phyloP scores from a whole-genome alignment of 2,888 invertebrate species.

The Dorcus hopei region DNA sequence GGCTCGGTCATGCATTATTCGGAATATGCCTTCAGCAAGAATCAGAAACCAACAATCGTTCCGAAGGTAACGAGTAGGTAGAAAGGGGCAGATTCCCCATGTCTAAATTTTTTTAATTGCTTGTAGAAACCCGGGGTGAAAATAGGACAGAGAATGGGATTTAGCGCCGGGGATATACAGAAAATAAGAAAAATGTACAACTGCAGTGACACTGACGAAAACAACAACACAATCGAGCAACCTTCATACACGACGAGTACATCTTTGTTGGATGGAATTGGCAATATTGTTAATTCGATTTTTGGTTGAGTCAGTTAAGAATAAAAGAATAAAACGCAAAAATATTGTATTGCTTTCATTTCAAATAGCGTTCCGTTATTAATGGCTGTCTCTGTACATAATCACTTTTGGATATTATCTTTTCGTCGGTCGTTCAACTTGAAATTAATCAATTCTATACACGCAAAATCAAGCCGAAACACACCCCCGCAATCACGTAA shows the following conservation, averaged over 20 bases:
- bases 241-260: neutral
- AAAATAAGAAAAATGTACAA: conserved; percentile 77
- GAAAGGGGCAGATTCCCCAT: neutral
- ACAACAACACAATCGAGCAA: neutral
- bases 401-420: too few relatives aligned
- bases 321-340: too few relatives aligned
- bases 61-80: neutral
- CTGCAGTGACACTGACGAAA: conserved; percentile 45
- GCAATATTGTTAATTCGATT: conserved; percentile 9
- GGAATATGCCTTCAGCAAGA: conserved; percentile 69
- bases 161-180: conserved; percentile 67
- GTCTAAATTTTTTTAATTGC: neutral
- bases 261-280: conserved; percentile 8
- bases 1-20: conserved; percentile 84
- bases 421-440: too few relatives aligned
- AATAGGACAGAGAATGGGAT: conserved; percentile 72
- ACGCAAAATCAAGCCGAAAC: too few relatives aligned
- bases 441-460: too few relatives aligned
- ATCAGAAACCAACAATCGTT: conserved; percentile 65
- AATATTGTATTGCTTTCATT: too few relatives aligned
- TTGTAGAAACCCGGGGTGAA: conserved; percentile 41
- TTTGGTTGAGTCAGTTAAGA: conserved; percentile 7
- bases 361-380: too few relatives aligned
- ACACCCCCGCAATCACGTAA: too few relatives aligned
- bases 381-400: too few relatives aligned